A percentile compares a stretch with the other conserved stretches of the same genome.
Conservation (phyloP, 2,113 vertebrate species). For the Macaca nemestrina region DNA sequence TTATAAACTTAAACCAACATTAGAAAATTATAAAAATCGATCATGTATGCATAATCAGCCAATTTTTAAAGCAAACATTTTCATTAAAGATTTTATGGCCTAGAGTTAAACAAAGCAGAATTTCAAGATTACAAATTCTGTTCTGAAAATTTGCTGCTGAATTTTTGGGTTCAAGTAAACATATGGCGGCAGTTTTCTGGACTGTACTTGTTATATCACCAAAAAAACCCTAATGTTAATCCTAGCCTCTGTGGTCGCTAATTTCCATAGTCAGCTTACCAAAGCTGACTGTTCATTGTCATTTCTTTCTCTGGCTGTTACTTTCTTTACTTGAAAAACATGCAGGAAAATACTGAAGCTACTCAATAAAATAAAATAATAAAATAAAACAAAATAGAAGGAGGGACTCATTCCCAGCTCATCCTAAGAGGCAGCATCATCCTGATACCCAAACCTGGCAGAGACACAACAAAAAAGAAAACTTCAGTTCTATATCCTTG, state of each 20-base stretch:
- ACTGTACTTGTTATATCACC: not conserved
- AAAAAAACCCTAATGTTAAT: not conserved
- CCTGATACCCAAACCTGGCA: too few species aligned
- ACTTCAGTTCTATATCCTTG: too few species aligned
- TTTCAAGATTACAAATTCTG: not conserved
- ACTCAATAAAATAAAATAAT: too few species aligned
- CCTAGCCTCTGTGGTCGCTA: not conserved
- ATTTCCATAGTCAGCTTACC: not conserved
- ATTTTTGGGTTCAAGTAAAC: not conserved
- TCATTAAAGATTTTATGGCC: not conserved
- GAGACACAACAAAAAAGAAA: too few species aligned
- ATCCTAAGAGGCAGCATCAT: too few species aligned
- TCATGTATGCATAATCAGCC: not conserved
- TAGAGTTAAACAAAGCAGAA: not conserved
- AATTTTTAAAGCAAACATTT: not conserved
- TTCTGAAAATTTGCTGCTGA: not conserved
- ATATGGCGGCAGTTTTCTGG: not conserved
- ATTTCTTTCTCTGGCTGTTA: not conserved
- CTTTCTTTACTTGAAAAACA: not conserved
- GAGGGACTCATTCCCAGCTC: too few species aligned
- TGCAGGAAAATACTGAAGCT: not conserved
- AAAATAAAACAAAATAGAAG: too few species aligned
- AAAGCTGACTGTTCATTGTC: not conserved
- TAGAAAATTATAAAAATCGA: not conserved
- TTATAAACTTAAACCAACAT: not conserved